Evolutionary conservation across 2,888 invertebrate genomes (phyloP).

Genomic region (Hetaerina titia): DNA sequence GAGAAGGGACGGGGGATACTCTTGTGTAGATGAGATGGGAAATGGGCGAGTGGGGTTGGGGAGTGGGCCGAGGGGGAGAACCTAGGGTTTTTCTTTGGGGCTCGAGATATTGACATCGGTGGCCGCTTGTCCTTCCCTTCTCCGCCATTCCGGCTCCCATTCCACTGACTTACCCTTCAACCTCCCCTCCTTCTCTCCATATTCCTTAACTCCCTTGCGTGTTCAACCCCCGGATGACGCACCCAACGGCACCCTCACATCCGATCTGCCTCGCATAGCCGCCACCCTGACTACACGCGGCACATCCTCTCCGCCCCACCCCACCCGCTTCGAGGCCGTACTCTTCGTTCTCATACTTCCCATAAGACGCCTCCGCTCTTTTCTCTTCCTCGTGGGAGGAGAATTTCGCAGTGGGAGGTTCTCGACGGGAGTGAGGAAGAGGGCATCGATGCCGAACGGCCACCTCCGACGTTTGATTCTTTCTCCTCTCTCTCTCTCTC

Average conservation of each 20-base stretch:
- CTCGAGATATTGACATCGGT: constrained; percentile 58
- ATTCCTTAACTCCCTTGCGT: not conserved
- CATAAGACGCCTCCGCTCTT: not conserved
- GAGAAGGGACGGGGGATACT: not conserved
- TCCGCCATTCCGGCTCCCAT: not conserved
- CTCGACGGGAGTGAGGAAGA: not conserved
- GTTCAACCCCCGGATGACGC: not conserved
- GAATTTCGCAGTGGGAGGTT: not conserved
- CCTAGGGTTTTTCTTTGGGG: constrained; percentile 26
- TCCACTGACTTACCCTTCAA: not conserved
- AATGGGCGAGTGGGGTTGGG: not conserved
- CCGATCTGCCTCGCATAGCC: constrained; percentile 34
- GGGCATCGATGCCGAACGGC: not conserved
- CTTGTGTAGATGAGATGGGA: not conserved
- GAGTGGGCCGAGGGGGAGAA: not conserved
- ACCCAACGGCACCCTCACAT: constrained; percentile 37
- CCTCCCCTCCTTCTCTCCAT: not conserved
- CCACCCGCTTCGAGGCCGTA: not conserved
- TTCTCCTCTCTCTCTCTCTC: not conserved
- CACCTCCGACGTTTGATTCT: not conserved
- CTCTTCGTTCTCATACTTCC: not conserved
- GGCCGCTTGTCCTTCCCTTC: not conserved
- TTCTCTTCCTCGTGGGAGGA: not conserved
- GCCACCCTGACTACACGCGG: constrained; percentile 13
- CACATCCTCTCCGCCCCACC: not conserved